A percentile compares a stretch with the other conserved stretches of the same genome.
Evolutionary conservation across 2,888 invertebrate species (phyloP).

Genomic region (Bellardia pandia): DNA sequence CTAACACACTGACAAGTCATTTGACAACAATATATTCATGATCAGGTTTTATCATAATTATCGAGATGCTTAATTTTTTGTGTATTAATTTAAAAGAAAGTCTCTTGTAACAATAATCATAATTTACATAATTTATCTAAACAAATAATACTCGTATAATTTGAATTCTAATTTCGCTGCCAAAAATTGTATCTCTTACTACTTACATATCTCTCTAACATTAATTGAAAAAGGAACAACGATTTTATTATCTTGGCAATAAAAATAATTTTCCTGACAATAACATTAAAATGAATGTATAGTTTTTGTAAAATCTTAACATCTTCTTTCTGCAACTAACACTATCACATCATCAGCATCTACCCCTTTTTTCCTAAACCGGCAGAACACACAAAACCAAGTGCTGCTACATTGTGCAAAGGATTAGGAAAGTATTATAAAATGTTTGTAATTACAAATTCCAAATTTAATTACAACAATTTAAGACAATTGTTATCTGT

Average conservation of each 20-base stretch:
- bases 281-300: conserved; percentile 42
- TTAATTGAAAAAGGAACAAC: conserved; percentile 3
- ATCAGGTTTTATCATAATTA: too few relatives aligned
- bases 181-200: too few relatives aligned
- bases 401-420: conserved; percentile 27
- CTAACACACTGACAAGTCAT: too few relatives aligned
- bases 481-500: conserved; percentile 66
- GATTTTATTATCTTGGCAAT: conserved; percentile 35
- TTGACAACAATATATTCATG: too few relatives aligned
- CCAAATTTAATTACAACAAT: conserved; percentile 68
- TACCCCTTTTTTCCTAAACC: background rate
- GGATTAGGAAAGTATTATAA: conserved; percentile 45
- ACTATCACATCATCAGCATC: conserved; percentile 7
- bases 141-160: background rate
- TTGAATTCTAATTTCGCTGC: background rate
- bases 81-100: background rate
- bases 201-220: background rate
- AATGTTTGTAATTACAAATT: conserved; percentile 63
- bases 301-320: conserved; percentile 21
- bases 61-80: too few relatives aligned
- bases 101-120: background rate
- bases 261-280: conserved; percentile 43
- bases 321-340: background rate
- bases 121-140: background rate
- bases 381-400: background rate